These are phyloP conservation scores for Anhinga anhinga DNA, from an alignment of 2,113 vertebrate species.

Conservation along the genomic window DNA sequence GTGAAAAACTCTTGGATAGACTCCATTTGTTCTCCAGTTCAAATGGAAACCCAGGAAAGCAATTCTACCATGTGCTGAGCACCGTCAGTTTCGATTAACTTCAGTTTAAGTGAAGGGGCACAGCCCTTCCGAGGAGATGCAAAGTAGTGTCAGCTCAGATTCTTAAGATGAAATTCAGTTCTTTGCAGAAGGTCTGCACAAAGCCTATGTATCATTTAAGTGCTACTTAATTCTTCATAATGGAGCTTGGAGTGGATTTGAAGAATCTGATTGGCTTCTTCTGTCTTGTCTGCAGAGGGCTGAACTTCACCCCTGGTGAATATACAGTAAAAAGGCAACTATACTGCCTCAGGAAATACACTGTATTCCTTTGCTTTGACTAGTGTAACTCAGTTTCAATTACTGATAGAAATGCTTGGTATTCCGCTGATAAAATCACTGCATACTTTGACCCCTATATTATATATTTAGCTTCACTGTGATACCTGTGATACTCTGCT, in stretches of 20 bases:
- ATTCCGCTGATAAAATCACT: neutral
- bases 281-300: neutral
- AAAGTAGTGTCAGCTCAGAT: neutral
- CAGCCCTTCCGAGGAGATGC: neutral
- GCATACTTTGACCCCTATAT: neutral
- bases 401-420: neutral
- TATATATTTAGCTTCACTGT: neutral
- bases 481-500: neutral
- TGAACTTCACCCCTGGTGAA: constrained; percentile 38
- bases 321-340: constrained; percentile 15
- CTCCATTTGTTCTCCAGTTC: neutral
- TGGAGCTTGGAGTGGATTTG: neutral
- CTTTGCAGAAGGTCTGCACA: neutral
- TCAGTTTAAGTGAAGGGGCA: neutral
- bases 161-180: neutral
- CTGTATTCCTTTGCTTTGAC: neutral
- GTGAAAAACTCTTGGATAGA: neutral
- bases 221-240: constrained; percentile 44
- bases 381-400: constrained; percentile 14
- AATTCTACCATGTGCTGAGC: neutral
- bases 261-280: constrained; percentile 40
- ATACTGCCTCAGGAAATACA: constrained; percentile 10
- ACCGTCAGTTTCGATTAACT: neutral
- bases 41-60: neutral
- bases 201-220: constrained; percentile 29